Conservation (phyloP, 2,113 vertebrate species). For the western clawed frog (Xenopus tropicalis) region UCB_Xtro_10.0 CM004449.2:38020001-38020500, state of each 20-base stretch:
- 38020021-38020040: background rate
- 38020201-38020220: background rate
- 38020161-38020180: background rate
- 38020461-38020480: background rate
- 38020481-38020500: slow-evolving; percentile 22
- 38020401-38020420: slow-evolving; percentile 11
- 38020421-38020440: slow-evolving; percentile 12
- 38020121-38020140: no score
- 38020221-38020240: no score
- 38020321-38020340: slow-evolving; percentile 29
- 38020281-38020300: background rate
- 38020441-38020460: background rate
- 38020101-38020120: no score
- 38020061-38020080: no score
- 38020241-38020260: background rate
- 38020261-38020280: background rate
- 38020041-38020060: background rate
- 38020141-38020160: background rate
- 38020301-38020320: slow-evolving; percentile 25
- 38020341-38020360: slow-evolving; percentile 33
- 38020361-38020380: slow-evolving; percentile 18
- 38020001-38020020: background rate
- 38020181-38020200: background rate
- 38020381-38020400: slow-evolving; percentile 30
- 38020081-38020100: no score